phyloP scores from a whole-genome alignment of 2,888 invertebrate genomes.

The Argyresthia goedartella region DNA sequence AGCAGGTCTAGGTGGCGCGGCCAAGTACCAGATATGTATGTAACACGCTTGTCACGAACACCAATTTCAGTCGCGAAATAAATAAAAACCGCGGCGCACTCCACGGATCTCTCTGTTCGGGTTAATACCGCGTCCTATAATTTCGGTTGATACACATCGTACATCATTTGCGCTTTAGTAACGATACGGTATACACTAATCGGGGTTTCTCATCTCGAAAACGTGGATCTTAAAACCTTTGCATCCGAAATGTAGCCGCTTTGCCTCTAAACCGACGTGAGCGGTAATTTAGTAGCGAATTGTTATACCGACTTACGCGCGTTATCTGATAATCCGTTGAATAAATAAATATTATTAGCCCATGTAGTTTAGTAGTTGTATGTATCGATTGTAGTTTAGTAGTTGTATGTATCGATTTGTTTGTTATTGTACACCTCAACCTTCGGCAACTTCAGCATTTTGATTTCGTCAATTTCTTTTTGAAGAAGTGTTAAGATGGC shows the following conservation, averaged over 20 bases:
- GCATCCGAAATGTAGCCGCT: slow-evolving; percentile 60
- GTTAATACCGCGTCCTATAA: slow-evolving; percentile 44
- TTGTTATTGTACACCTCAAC: slow-evolving; percentile 28
- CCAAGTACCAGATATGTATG: too few relatives aligned
- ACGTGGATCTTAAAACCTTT: slow-evolving; percentile 22
- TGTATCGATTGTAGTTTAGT: slow-evolving; percentile 18
- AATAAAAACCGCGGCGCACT: slow-evolving; percentile 14
- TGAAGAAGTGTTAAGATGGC: slow-evolving; percentile 34
- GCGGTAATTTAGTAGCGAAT: slow-evolving; percentile 34
- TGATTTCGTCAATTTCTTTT: slow-evolving; percentile 13
- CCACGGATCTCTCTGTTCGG: slow-evolving; percentile 30
- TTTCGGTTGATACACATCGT: slow-evolving; percentile 53
- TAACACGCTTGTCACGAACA: too few relatives aligned
- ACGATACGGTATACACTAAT: slow-evolving; percentile 46
- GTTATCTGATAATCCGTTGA: background rate
- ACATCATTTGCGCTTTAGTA: slow-evolving; percentile 48
- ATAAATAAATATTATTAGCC: slow-evolving; percentile 14
- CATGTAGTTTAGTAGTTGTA: slow-evolving; percentile 25
- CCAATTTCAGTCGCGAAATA: too few relatives aligned
- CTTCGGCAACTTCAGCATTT: slow-evolving; percentile 57
- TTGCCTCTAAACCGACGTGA: slow-evolving; percentile 47
- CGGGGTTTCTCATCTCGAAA: slow-evolving; percentile 34
- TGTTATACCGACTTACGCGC: slow-evolving; percentile 11
- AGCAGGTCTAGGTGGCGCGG: too few relatives aligned
- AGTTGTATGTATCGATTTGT: slow-evolving; percentile 4